Evolutionary conservation across 2,113 vertebrate species (phyloP), one percentile per base, ranked within the genome.

Genomic region (Alosa alosa): DNA sequence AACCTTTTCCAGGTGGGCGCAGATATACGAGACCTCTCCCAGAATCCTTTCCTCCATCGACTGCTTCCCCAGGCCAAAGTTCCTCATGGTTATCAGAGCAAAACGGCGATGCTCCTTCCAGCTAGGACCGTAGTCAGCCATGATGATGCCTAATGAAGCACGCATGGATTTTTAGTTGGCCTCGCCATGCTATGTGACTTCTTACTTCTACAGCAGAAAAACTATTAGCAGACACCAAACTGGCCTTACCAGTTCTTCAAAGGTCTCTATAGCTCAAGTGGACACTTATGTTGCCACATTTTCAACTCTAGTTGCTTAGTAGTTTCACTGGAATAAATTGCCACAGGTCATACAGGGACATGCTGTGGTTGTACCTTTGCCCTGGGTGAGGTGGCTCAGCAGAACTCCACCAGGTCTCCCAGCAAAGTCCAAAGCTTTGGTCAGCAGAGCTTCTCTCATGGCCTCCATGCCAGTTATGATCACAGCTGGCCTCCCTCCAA

Each of bases 61-160:
- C 86, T 91, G 93, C 88, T 97, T 97, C 88, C 96, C 96, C 90
- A 97, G 90, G 18, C 96, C 96, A 31, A 97, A 96, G 89, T 96
- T 94, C 88, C 93, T 96, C 88, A 97, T 50, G 0, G 94, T 95
- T 82, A 88, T 91, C 52, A 97, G 41, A 0, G 94, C 84, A 83
- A 97, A 98, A 57, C 92, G 95, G 2, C 96, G 93, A 87, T 93
- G 91, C 31, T 97, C 95, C 25, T 87, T 96, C 96, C 96, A 97
- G 0, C 4, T 0, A 0, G n/a, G 45, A 0, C 94, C 95, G 0
- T 95, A 96, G 55, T 84, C 92, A 0, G 94, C 95, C 1, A 94
- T 0, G 50, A 92, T 0, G 57, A 97, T 0, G 8, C 96, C 96
- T 96, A 86, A 78, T 11, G 31, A 36, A 36, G 4, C 5, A 17